Evolutionary conservation across 2,888 invertebrate species (phyloP).

Genomic region (Stenotaenia linearis): DNA sequence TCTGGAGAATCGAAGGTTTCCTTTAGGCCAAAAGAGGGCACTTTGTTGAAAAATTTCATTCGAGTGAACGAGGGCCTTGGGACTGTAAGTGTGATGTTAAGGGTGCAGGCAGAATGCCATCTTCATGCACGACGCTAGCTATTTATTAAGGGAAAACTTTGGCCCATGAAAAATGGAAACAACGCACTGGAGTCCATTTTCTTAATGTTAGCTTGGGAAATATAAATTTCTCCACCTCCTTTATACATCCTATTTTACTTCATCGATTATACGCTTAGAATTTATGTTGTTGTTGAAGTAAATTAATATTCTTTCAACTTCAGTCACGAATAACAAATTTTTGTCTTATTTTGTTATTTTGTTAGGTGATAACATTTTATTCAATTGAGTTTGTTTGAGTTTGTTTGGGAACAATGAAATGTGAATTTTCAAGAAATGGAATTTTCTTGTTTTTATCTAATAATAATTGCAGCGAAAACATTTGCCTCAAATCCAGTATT

Average conservation of each 20-base stretch:
- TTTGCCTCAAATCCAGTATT: no score
- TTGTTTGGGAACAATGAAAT: no score
- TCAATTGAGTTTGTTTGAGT: no score
- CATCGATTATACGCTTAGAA: neutral
- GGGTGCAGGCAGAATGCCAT: neutral
- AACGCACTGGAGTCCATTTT: conserved; percentile 29
- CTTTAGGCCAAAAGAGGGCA: neutral
- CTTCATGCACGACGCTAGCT: neutral
- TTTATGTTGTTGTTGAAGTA: neutral
- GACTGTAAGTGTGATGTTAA: conserved; percentile 17
- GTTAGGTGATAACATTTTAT: no score
- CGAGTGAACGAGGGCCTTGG: conserved; percentile 28
- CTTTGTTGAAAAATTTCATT: conserved; percentile 13
- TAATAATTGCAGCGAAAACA: no score
- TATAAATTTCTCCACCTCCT: conserved; percentile 19
- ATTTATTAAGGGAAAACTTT: conserved; percentile 28
- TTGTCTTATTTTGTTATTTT: no score
- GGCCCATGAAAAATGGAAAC: neutral
- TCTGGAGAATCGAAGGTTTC: neutral
- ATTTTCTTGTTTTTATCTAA: no score
- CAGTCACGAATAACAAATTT: no score
- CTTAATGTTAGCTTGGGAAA: conserved; percentile 31
- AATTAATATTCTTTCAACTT: no score
- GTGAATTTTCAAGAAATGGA: no score
- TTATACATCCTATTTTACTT: neutral